A percentile compares a stretch with the other conserved stretches of the same genome.
These are phyloP conservation scores for Crypturellus tataupa DNA, from an alignment of 2,797 vertebrate genomes.

Conservation along the genomic window DNA sequence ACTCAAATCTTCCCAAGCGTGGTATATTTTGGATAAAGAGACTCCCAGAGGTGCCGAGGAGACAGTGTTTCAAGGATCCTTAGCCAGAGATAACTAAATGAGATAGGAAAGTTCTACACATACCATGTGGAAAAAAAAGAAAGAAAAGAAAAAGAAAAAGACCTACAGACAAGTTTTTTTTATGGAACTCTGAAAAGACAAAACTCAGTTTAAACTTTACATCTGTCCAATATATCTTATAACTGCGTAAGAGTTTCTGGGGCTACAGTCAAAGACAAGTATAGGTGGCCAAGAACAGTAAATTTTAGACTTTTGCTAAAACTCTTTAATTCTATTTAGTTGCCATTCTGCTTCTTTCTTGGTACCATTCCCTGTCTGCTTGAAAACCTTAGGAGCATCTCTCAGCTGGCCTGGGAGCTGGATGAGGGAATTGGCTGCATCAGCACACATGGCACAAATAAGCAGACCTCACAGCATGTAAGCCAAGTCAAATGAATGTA, in stretches of 20 bases:
- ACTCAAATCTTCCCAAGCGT: neutral
- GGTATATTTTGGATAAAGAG: neutral
- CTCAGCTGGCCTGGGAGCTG: neutral
- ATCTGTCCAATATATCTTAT: neutral
- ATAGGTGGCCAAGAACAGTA: neutral
- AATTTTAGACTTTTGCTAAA: neutral
- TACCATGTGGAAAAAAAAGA: neutral
- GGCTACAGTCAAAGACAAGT: neutral
- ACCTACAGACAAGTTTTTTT: neutral
- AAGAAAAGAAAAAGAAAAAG: neutral
- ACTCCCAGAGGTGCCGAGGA: neutral
- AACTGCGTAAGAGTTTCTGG: neutral
- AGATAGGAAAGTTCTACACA: neutral
- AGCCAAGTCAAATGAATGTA: neutral
- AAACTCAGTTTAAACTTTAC: neutral
- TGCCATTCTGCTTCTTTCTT: neutral
- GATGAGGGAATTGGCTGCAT: neutral
- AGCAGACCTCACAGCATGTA: rapidly evolving
- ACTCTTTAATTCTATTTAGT: neutral
- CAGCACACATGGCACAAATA: neutral
- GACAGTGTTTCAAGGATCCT: neutral
- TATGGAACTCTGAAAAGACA: neutral
- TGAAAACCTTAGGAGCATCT: neutral
- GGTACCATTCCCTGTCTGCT: neutral
- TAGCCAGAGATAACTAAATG: neutral